Conservation (phyloP, 2,888 invertebrate species). For the Dione juno region DNA sequence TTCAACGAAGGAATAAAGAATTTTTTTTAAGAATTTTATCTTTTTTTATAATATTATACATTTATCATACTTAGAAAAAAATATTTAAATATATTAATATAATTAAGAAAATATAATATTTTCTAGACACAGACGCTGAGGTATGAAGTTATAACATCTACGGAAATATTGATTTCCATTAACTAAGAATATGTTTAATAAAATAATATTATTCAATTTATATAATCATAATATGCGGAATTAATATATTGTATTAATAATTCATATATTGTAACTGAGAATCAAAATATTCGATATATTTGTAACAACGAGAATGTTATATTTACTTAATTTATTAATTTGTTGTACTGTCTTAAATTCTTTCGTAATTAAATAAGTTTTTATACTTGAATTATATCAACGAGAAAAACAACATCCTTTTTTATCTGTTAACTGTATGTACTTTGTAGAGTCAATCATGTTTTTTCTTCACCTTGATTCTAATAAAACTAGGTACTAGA, state of each 20-base stretch:
- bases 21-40: too few relatives aligned
- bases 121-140: too few relatives aligned
- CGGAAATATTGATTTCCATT: background rate
- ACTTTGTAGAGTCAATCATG: background rate
- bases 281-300: conserved; percentile 2
- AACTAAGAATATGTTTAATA: background rate
- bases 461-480: conserved; percentile 4
- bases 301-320: background rate
- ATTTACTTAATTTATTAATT: background rate
- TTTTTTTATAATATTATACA: too few relatives aligned
- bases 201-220: conserved; percentile 5
- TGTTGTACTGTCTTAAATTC: conserved; percentile 3
- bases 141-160: background rate
- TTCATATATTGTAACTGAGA: conserved; percentile 11
- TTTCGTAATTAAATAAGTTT: conserved; percentile 14
- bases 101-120: too few relatives aligned
- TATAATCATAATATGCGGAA: background rate
- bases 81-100: too few relatives aligned
- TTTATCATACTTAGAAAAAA: too few relatives aligned
- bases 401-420: conserved; percentile 8
- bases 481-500: background rate
- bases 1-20: too few relatives aligned
- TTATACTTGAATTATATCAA: background rate
- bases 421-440: conserved; percentile 7
- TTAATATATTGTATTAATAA: background rate